Base-by-base conservation (phyloP, 2,888 invertebrate genomes). In the Lasioglossum vierecki region DNA sequence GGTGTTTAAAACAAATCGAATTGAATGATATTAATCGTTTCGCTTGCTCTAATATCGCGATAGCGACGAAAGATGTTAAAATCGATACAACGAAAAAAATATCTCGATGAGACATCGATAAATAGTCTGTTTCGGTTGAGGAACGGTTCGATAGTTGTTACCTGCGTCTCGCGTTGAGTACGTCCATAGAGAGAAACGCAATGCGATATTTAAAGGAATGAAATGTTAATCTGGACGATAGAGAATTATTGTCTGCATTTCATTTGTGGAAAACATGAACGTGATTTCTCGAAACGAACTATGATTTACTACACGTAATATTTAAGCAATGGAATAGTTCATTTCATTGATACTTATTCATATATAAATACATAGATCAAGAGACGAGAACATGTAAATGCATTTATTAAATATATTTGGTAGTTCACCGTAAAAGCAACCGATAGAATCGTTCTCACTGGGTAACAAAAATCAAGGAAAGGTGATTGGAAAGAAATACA, bases 51-150 rank as follows among this genome's bases (percentile, higher is more conserved):
- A 18, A 41, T 9, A 30, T 76, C 13, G n/a, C 9, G 26, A 53
- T 46, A 53, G 5, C 15, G 41, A 30, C 6, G 26, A 30, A 46
- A 49, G 30, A 68, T 79, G 41, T 76, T 73, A 80, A 49, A 66
- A 79, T 84, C 84, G 84, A 85, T 85, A 78, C 30, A n/a, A 79
- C 26, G 57, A 5, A 46, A 53, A 83, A 76, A 53, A 30, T 80
- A 53, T 84, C 76, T 84, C 77, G 80, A 84, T 78, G 76, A 85
- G 78, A 39, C 75, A 80, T 85, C 84, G 84, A 84, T 85, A 85
- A 26, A 72, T 49, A 63, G 39, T 79, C 30, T 15, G 35, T 80
- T 49, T 73, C 72, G 68, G n/a, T 77, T n/a, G 46, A 41, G 46
- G 57, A 60, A 75, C 70, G 63, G 77, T 80, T 80, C 78, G 78